Percentiles rank a stretch among this genome's conserved stretches.
These are phyloP conservation scores for Drosophila kanekoi DNA, from an alignment of 2,888 invertebrate genomes.

Conservation along the genomic window DNA sequence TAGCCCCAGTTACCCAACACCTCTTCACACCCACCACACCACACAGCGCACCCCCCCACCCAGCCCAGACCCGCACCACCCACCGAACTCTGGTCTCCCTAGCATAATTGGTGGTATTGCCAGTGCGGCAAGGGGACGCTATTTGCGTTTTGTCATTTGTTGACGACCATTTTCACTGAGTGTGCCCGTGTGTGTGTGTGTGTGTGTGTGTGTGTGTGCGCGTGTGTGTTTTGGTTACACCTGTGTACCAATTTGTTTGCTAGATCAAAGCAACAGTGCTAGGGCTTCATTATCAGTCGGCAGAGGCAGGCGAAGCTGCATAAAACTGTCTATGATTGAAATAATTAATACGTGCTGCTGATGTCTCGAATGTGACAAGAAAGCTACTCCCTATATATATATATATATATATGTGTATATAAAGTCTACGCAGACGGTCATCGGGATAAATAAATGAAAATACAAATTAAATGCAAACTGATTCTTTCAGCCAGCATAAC, in stretches of 20 bases:
- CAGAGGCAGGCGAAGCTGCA: neutral
- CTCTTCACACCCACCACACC: neutral
- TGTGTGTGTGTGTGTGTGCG: constrained; percentile 17
- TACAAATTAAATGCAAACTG: no score
- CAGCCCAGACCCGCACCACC: neutral
- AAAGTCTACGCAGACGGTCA: no score
- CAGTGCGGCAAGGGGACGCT: constrained; percentile 4
- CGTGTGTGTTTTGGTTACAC: constrained; percentile 14
- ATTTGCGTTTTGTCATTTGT: constrained; percentile 59
- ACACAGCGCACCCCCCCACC: neutral
- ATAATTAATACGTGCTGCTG: constrained; percentile 41
- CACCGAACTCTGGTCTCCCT: neutral
- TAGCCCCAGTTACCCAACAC: constrained; percentile 48
- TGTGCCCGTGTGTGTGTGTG: neutral
- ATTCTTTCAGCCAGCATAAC: no score
- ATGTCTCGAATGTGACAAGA: neutral
- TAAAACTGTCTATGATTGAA: constrained; percentile 26
- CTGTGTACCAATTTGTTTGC: constrained; percentile 49
- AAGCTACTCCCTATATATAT: no score
- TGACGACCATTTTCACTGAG: constrained; percentile 34
- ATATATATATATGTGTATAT: no score
- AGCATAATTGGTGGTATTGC: constrained; percentile 63
- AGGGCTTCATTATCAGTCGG: constrained; percentile 68
- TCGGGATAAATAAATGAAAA: no score
- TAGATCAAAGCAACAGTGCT: constrained; percentile 70